Percentiles rank a stretch among this genome's conserved stretches.
Conservation (phyloP, 2,888 invertebrate genomes). For the Cerastis leucographa region DNA sequence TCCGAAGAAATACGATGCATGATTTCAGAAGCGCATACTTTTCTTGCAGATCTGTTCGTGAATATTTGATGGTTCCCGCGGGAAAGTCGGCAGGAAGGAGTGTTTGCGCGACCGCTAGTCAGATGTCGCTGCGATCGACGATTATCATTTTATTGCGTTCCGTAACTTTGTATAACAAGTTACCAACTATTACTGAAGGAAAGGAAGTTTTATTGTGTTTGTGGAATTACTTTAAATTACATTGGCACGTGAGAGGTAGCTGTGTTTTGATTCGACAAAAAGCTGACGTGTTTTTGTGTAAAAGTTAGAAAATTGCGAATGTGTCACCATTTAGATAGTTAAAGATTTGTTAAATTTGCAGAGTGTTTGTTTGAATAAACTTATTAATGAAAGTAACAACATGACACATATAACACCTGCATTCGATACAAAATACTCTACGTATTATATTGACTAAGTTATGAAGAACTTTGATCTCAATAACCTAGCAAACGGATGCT, state of each 20-base stretch:
- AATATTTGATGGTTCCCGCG: constrained; percentile 26
- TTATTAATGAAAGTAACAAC: background rate
- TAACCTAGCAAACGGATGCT: background rate
- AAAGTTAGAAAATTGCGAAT: background rate
- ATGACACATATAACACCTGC: background rate
- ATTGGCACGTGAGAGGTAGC: constrained; percentile 2
- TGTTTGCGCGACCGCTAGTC: constrained; percentile 11
- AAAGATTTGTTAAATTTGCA: background rate
- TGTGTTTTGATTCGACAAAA: background rate
- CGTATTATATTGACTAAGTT: background rate
- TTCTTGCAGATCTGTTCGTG: background rate
- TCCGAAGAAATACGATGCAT: background rate
- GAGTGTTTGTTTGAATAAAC: background rate
- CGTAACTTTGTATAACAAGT: constrained; percentile 43
- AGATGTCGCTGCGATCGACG: constrained; percentile 38
- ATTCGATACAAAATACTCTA: background rate
- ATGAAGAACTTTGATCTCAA: background rate
- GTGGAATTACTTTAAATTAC: constrained; percentile 30
- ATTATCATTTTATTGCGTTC: constrained; percentile 36
- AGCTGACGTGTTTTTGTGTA: background rate
- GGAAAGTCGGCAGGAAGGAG: background rate
- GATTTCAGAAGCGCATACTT: background rate
- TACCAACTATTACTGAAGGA: constrained; percentile 20
- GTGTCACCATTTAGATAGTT: background rate
- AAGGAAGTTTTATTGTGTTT: constrained; percentile 46